Evolutionary conservation across 2,797 vertebrate genomes (phyloP), one percentile per base, ranked within the genome.

Genomic region (Schizopygopsis pylzovi): DNA sequence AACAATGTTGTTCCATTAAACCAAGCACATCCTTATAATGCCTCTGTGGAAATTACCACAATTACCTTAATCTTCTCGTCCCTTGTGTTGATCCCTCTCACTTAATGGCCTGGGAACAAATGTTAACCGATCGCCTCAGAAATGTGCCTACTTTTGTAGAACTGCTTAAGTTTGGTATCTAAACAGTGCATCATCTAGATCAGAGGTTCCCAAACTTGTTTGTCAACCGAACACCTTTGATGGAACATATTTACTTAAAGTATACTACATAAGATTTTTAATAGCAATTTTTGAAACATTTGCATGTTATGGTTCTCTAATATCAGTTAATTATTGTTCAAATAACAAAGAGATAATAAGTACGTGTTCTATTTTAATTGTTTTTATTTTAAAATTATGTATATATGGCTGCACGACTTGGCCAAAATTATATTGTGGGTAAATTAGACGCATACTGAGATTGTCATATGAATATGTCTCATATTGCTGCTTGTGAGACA

Each of bases 1-100:
- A 87, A 87, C 79, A 83, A 87, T 83, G 85, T 89, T 87, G 81
- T 86, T 90, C 77, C 81, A 78, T 89, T 88, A 90, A 90, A 85
- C 85, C 84, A 88, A 90, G 87, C 79, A 54, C 54, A 81, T 67
- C 82, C 80, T 61, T 87, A 85, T 87, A 86, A 86, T 84, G 83
- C 80, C 73, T 84, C 77, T 20, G 70, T 83, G 81, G 67, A 89
- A 90, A 89, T 88, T 11, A 89, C 78, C 84, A 82, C 87, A 89
- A 89, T 91, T 91, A 86, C 73, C 85, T 71, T 80, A 89, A 90
- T 90, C 85, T 76, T 83, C 82, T 84, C 79, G 80, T 87, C 85
- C 79, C 80, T 79, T 83, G 76, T 76, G 89, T 79, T 87, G 72
- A 85, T 90, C 79, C 59, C 81, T 67, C 83, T 79, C 63, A 71